A percentile compares a stretch with the other conserved stretches of the same genome.
phyloP scores from a whole-genome alignment of 2,888 invertebrate species.

The Thumatha senex region DNA sequence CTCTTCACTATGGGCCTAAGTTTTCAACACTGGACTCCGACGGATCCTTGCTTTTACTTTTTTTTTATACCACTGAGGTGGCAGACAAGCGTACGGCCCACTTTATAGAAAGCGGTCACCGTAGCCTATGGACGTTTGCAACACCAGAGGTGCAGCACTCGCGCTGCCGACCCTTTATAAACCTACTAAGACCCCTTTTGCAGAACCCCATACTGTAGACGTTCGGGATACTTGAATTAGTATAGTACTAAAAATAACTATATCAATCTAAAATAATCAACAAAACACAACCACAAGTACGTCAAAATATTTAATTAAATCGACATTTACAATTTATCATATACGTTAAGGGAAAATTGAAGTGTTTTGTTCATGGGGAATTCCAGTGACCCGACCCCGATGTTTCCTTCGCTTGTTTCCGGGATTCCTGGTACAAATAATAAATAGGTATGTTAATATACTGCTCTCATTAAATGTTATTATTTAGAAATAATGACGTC shows the following conservation, averaged over 20 bases:
- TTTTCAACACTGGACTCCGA: too few relatives aligned
- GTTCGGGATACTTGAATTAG: too few relatives aligned
- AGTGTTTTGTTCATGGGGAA: conserved; percentile 17
- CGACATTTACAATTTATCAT: conserved; percentile 4
- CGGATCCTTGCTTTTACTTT: too few relatives aligned
- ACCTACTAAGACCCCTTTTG: too few relatives aligned
- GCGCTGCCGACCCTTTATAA: too few relatives aligned
- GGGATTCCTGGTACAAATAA: conserved; percentile 17
- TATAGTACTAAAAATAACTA: neutral
- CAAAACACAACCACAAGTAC: neutral
- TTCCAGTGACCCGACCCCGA: conserved; percentile 21
- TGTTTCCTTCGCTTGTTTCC: conserved; percentile 27
- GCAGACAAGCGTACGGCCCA: too few relatives aligned
- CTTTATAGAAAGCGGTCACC: too few relatives aligned
- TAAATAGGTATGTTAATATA: neutral
- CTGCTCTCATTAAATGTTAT: conserved; percentile 4
- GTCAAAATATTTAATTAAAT: conserved; percentile 5
- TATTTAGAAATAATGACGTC: neutral
- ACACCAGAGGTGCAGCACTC: too few relatives aligned
- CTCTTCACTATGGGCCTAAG: too few relatives aligned
- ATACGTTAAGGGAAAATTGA: conserved; percentile 28
- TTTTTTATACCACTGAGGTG: too few relatives aligned
- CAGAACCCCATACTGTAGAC: too few relatives aligned
- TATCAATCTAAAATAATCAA: neutral
- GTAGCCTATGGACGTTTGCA: too few relatives aligned